Evolutionary conservation across 2,113 vertebrate species (phyloP), one percentile per base, ranked within the genome.

Genomic region (Sceloporus tristichus): DNA sequence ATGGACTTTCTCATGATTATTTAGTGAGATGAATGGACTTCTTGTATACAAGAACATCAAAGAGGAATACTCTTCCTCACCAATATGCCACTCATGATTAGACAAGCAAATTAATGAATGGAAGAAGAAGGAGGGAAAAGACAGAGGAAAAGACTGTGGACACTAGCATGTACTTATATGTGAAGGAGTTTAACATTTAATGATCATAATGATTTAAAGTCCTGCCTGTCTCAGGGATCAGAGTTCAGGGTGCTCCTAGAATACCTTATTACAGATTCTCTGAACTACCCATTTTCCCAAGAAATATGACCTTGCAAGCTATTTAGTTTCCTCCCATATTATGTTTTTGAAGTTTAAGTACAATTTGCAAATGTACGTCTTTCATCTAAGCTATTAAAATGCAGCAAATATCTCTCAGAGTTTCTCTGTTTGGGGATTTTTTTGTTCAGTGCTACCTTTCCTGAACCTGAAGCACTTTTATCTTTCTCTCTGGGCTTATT

Each of bases 391-490:
- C 2, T 10, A 86, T 87, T 89, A 85, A 94, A 95, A 91, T 53
- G 10, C 21, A 92, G n/a, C 1, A 91, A 91, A 85, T 75, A 0
- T 89, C 90, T 81, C 90, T 82, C 6, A 79, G 74, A 71, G 0
- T 62, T 94, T 82, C 79, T 94, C 38, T 88, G 11, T 70, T 90
- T 90, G 9, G 16, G 3, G 27, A 85, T 92, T 95, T 94, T 94
- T 34, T 91, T 21, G 40, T 88, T 87, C 79, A 80, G 0, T 23
- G 62, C 84, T 91, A 79, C 5, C 0, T 85, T 38, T 56, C 73
- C 14, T 92, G 21, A 93, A 85, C 10, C 54, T 88, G 65, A 91
- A 88, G 5, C 71, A 5, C 0, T 89, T 91, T 90, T 86, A 40
- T 82, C 14, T 90, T 80, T 83, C 3, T 68, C 9, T 53, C 13